phyloP scores from a whole-genome alignment of 1,140 invertebrate species.

The Drosophila prosaltans region DNA sequence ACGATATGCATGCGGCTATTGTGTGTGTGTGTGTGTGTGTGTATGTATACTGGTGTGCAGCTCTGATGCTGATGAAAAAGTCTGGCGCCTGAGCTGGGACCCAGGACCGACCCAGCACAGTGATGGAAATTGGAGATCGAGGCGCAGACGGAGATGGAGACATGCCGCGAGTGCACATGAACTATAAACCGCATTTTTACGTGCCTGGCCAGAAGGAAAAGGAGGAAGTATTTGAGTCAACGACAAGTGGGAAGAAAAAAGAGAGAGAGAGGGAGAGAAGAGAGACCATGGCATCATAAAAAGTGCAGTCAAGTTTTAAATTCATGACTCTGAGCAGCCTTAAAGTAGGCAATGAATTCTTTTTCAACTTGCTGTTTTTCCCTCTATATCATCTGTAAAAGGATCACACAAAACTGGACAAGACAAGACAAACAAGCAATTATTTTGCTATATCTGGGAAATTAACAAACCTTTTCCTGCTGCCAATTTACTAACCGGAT shows the following conservation, averaged over 20 bases:
- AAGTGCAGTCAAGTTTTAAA: constrained; percentile 44
- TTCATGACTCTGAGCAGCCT: constrained; percentile 32
- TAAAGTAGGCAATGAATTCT: constrained; percentile 16
- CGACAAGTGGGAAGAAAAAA: background rate
- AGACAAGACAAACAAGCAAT: constrained; percentile 51
- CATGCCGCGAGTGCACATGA: constrained; percentile 50
- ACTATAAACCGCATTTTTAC: constrained; percentile 73
- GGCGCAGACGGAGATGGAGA: constrained; percentile 15
- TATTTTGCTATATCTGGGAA: constrained; percentile 58
- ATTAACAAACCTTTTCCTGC: constrained; percentile 45
- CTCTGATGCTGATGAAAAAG: constrained; percentile 38
- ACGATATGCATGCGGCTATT: constrained; percentile 38
- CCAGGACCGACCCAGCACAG: background rate
- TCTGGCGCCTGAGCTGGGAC: constrained; percentile 9
- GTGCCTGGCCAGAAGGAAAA: constrained; percentile 26
- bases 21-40: constrained; percentile 20
- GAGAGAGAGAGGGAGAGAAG: background rate
- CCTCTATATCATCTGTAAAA: background rate
- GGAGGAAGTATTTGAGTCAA: background rate
- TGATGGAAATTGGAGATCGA: constrained; percentile 19
- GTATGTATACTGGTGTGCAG: background rate
- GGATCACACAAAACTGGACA: constrained; percentile 13
- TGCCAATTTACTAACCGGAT: constrained; percentile 4
- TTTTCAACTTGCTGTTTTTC: background rate
- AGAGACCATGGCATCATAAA: constrained; percentile 16